These are phyloP conservation scores for Leucophenga maculata DNA, from an alignment of 2,888 invertebrate genomes.

Conservation along the genomic window DNA sequence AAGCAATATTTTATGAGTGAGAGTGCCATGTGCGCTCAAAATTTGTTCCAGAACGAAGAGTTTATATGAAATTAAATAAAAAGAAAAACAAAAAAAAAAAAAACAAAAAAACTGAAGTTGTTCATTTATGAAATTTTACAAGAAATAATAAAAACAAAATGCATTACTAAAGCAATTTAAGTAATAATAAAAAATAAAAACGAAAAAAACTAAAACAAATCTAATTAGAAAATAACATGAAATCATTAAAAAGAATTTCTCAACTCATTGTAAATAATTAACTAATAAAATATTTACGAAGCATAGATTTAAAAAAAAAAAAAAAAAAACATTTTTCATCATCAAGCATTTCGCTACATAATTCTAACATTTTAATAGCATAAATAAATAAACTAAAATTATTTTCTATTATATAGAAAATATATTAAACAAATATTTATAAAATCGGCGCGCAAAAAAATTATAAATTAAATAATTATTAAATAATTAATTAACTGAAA, in stretches of 20 bases:
- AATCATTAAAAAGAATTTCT: slow-evolving; percentile 24
- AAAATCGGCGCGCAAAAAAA: slow-evolving; percentile 33
- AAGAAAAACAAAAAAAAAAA: slow-evolving; percentile 22
- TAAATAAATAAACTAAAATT: slow-evolving; percentile 38
- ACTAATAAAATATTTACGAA: background rate
- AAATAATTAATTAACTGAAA: slow-evolving; percentile 39
- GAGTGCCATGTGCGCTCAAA: slow-evolving; percentile 42
- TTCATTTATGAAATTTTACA: slow-evolving; percentile 1
- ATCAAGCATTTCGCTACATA: slow-evolving; percentile 27
- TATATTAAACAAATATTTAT: slow-evolving; percentile 26
- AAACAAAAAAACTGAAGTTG: no score
- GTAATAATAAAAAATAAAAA: slow-evolving; percentile 33
- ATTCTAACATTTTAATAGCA: slow-evolving; percentile 50
- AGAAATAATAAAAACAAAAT: slow-evolving; percentile 26
- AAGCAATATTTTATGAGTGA: slow-evolving; percentile 60
- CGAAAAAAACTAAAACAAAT: slow-evolving; percentile 30
- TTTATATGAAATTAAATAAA: slow-evolving; percentile 19
- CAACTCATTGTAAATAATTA: slow-evolving; percentile 32
- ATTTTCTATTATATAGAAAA: slow-evolving; percentile 63
- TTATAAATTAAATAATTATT: slow-evolving; percentile 29
- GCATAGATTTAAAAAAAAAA: slow-evolving; percentile 26
- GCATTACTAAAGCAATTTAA: slow-evolving; percentile 48
- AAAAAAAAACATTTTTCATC: slow-evolving; percentile 32
- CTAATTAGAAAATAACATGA: slow-evolving; percentile 22
- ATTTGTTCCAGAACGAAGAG: no score